phyloP scores from a whole-genome alignment of 2,888 invertebrate genomes.

The Leucophenga montana region DNA sequence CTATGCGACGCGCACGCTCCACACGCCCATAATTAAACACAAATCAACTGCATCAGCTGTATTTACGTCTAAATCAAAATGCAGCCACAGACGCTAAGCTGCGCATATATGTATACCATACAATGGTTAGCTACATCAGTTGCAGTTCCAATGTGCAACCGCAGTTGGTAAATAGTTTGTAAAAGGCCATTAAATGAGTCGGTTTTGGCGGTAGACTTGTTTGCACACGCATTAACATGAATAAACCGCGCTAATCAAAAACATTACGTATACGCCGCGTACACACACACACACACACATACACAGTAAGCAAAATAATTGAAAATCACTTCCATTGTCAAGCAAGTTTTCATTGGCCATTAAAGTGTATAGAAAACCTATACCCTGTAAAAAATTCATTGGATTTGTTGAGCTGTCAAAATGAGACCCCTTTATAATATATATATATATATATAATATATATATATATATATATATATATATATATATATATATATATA shows the following conservation, averaged over 20 bases:
- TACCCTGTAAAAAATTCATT: too few species aligned
- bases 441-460: too few species aligned
- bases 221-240: constrained; percentile 64
- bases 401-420: too few species aligned
- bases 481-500: too few species aligned
- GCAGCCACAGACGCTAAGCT: not conserved
- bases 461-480: too few species aligned
- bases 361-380: too few species aligned
- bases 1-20: not conserved
- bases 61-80: constrained; percentile 21
- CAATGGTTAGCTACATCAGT: not conserved
- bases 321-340: too few species aligned
- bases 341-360: not conserved
- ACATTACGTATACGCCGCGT: constrained; percentile 15
- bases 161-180: constrained; percentile 16
- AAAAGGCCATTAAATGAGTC: constrained; percentile 19
- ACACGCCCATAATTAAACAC: constrained; percentile 21
- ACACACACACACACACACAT: not conserved
- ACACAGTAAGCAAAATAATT: not conserved
- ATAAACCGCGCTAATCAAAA: constrained; percentile 15
- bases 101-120: not conserved
- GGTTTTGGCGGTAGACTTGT: constrained; percentile 39
- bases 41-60: constrained; percentile 12
- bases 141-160: not conserved
- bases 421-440: too few species aligned